Conservation (phyloP, 1,140 invertebrate species). For the Caerostris darwini region DNA sequence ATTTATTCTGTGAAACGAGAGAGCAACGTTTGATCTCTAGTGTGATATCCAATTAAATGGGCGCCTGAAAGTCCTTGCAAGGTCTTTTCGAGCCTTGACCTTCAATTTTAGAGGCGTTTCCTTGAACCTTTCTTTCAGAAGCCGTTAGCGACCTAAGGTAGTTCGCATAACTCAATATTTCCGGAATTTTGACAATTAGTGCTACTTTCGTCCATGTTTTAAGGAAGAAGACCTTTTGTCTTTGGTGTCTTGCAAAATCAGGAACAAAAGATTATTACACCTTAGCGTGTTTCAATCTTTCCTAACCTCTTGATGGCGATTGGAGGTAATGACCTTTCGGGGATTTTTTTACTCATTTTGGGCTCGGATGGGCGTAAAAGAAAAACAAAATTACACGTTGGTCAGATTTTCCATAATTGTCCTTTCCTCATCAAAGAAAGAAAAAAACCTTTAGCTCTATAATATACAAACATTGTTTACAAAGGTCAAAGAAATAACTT, state of each 20-base stretch:
- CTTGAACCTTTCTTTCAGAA: conserved; percentile 34
- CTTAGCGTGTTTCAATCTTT: conserved; percentile 55
- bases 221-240: conserved; percentile 30
- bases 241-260: conserved; percentile 27
- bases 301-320: conserved; percentile 22
- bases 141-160: conserved; percentile 29
- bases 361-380: conserved; percentile 54
- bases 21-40: conserved; percentile 36
- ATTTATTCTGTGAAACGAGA: conserved; percentile 35
- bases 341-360: conserved; percentile 52
- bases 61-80: conserved; percentile 73
- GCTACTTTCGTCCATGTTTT: conserved; percentile 37
- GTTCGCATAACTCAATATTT: conserved; percentile 52
- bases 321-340: conserved; percentile 56
- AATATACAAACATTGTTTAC: conserved; percentile 59
- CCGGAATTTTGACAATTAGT: conserved; percentile 74
- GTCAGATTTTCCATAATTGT: conserved; percentile 62
- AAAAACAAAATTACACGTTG: conserved; percentile 68
- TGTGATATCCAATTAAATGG: conserved; percentile 63
- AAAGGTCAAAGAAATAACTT: conserved; percentile 53
- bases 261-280: conserved; percentile 71
- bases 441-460: neutral
- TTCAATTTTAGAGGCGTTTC: conserved; percentile 64
- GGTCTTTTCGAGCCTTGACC: conserved; percentile 63
- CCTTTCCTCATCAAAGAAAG: conserved; percentile 16